Percentiles rank a stretch among this genome's conserved stretches.
These are phyloP conservation scores for Paramuricea clavata DNA, from an alignment of 92 coral and sea anemone genomes.

Conservation along the genomic window DNA sequence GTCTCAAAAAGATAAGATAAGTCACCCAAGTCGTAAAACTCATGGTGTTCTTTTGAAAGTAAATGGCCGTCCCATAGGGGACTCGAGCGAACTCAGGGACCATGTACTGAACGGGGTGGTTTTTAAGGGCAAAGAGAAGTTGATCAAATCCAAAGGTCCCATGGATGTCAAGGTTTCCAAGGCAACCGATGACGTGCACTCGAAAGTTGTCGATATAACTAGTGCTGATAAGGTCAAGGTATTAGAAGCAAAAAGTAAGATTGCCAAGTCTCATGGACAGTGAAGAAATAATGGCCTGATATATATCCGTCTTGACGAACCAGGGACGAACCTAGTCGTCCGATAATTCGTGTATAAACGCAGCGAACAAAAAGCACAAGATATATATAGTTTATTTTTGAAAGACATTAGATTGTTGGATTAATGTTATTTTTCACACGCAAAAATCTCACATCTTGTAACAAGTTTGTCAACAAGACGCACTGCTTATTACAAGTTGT, in stretches of 20 bases:
- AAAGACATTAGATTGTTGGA: too few species aligned
- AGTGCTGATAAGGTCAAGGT: constrained; percentile 79
- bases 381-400: too few species aligned
- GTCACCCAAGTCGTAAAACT: not conserved
- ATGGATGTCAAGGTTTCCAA: constrained; percentile 84
- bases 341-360: too few species aligned
- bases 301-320: too few species aligned
- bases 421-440: too few species aligned
- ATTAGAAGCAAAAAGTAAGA: constrained; percentile 85
- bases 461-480: too few species aligned
- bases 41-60: constrained; percentile 70
- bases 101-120: constrained; percentile 82
- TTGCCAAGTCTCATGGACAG: constrained; percentile 53
- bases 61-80: constrained; percentile 93
- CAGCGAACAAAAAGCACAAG: too few species aligned
- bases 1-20: constrained; percentile 28
- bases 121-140: constrained; percentile 85
- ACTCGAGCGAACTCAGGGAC: constrained; percentile 83
- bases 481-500: too few species aligned
- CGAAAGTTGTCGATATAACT: constrained; percentile 86
- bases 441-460: too few species aligned
- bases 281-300: not conserved
- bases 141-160: constrained; percentile 94
- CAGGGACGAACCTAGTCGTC: too few species aligned
- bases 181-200: constrained; percentile 80